Base-by-base conservation (phyloP, 2,113 vertebrate species). In the Tretioscincus oriximinensis region DNA sequence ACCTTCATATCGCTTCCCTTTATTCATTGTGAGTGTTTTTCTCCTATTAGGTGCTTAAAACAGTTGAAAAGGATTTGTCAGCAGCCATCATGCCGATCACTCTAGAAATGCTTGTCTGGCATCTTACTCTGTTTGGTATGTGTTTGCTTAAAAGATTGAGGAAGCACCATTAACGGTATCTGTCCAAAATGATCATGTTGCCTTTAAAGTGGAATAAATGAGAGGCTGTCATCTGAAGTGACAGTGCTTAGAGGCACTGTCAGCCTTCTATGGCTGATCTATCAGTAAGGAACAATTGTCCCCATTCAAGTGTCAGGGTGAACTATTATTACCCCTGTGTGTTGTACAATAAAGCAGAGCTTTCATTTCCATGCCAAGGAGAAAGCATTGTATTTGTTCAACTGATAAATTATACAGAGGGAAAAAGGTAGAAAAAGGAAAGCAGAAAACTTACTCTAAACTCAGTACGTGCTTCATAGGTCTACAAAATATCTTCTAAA, bases 181-280 rank as follows among this genome's bases (percentile, higher is more conserved):
- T 41, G 54, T 69, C 51, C 14, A 58, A 18, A 24, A 31, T 47
- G 16, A 65, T 82, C 21, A 45, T 29, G 49, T 71, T 76, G 58
- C 9, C 66, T 9, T 24, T 21, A 60, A n/a, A 1, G 61, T 7
- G 71, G n/a, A 60, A 61, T 63, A 73, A 66, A 78, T 3, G 20
- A 60, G 61, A n/a, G 12, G 16, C 73, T 76, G 73, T 81, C 73
- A 76, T 76, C 51, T 29, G 72, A 75, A 76, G 73, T 68, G 76
- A 78, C 70, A 78, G 35, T 29, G 82, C 71, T 78, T 24, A 49
- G 26, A 78, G 61, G 51, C 73, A 76, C 70, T 78, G 11, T 35
- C 70, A 76, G 60, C 45, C 51, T n/a, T 85, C 51, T 61, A 21
- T 12, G 60, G 29, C 20, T 77, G 77, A 77, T 41, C 31, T 70